These are phyloP conservation scores for Hypotaenidia philippensis DNA, from an alignment of 2,797 vertebrate genomes.

Conservation along the genomic window DNA sequence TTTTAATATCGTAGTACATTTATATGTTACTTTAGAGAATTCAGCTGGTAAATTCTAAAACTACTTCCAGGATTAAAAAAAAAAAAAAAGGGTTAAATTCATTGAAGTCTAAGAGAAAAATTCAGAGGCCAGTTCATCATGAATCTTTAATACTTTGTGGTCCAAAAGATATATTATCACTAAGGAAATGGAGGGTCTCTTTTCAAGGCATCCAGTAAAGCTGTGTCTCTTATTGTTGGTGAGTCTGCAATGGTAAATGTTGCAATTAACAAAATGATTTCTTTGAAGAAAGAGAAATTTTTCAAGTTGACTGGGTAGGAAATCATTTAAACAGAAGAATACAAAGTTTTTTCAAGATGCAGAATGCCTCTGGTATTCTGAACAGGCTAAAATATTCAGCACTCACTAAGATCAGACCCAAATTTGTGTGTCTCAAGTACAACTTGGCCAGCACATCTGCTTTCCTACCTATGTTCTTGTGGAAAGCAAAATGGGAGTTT, in stretches of 20 bases:
- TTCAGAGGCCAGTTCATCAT: neutral
- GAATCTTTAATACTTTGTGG: neutral
- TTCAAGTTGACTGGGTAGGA: neutral
- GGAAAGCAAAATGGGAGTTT: neutral
- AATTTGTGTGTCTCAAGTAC: neutral
- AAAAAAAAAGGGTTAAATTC: neutral
- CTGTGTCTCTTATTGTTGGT: neutral
- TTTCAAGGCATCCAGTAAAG: constrained; percentile 2
- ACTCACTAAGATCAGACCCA: neutral
- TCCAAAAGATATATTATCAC: neutral
- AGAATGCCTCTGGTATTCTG: neutral
- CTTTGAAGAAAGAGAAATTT: constrained; percentile 13
- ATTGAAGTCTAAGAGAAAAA: neutral
- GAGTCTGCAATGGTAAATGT: neutral
- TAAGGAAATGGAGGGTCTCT: neutral
- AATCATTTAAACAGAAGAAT: neutral
- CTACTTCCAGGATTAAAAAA: neutral
- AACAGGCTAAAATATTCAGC: neutral
- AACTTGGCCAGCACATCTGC: neutral
- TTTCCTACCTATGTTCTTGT: neutral
- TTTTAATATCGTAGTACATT: neutral
- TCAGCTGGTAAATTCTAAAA: neutral
- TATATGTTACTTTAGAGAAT: neutral
- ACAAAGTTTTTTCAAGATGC: neutral
- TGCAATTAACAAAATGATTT: neutral